Conservation (phyloP, 30 jellyfish, hydroid and myxozoan species). For the Aurelia aurita region DNA sequence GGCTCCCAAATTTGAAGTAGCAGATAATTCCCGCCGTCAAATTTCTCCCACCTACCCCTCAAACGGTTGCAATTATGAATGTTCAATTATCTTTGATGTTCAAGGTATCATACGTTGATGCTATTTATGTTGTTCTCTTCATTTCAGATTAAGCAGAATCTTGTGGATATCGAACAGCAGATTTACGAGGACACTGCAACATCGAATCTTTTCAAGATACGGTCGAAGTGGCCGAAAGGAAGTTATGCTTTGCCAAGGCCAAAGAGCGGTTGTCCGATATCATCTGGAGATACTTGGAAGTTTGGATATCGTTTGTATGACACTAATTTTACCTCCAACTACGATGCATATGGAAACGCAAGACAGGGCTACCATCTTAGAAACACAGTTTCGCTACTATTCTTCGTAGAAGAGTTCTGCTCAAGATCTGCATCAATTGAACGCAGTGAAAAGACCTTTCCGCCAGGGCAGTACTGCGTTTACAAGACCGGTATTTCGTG, state of each 20-base stretch:
- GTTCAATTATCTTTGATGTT: too few relatives aligned
- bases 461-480: constrained; percentile 67
- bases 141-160: too few relatives aligned
- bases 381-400: constrained; percentile 21
- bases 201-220: background rate
- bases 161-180: background rate
- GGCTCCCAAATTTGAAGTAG: too few relatives aligned
- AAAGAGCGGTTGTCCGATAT: constrained; percentile 53
- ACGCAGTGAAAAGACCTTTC: constrained; percentile 4
- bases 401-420: constrained; percentile 72
- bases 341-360: too few relatives aligned
- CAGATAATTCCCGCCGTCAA: too few relatives aligned
- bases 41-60: too few relatives aligned
- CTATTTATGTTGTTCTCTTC: too few relatives aligned
- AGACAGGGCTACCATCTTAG: constrained; percentile 21
- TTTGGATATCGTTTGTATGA: constrained; percentile 58
- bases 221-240: constrained; percentile 51
- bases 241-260: constrained; percentile 58
- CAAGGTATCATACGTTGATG: too few relatives aligned
- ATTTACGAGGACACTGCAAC: background rate
- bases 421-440: background rate
- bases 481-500: constrained; percentile 33
- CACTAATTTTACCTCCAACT: background rate
- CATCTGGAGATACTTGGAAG: constrained; percentile 14
- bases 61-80: too few relatives aligned